A percentile compares a stretch with the other conserved stretches of the same genome.
phyloP scores from a whole-genome alignment of 2,113 vertebrate genomes.

The Willisornis vidua region DNA sequence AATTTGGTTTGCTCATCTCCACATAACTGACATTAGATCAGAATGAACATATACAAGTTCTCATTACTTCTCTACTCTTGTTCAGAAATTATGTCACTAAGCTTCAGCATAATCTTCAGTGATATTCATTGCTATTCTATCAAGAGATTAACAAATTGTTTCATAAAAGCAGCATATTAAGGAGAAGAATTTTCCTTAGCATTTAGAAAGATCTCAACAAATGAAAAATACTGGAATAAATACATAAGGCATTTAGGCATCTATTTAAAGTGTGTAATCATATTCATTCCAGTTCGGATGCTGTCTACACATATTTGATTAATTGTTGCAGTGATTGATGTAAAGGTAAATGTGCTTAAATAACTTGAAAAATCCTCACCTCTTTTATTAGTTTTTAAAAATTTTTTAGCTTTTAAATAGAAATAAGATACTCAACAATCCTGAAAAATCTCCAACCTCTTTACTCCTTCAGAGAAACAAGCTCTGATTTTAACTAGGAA shows the following conservation, averaged over 20 bases:
- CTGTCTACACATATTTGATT: neutral
- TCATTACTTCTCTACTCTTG: neutral
- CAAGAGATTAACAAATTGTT: neutral
- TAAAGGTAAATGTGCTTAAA: neutral
- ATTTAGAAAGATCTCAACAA: slow-evolving; percentile 36
- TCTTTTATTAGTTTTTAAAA: neutral
- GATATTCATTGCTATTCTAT: neutral
- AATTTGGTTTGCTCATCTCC: slow-evolving; percentile 13
- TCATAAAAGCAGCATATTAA: slow-evolving; percentile 34
- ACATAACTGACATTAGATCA: neutral
- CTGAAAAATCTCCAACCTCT: neutral
- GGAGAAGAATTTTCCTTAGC: slow-evolving; percentile 4
- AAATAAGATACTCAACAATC: neutral
- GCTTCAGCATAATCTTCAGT: slow-evolving; percentile 14
- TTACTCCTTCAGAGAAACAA: neutral
- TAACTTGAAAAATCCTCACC: neutral
- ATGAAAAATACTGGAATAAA: slow-evolving; percentile 38
- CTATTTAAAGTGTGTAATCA: neutral
- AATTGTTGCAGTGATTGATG: neutral
- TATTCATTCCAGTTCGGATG: slow-evolving; percentile 13
- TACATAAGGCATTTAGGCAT: slow-evolving; percentile 19
- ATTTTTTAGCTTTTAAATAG: neutral
- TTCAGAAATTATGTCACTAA: slow-evolving; percentile 11
- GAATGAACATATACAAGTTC: neutral
- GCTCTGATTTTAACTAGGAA: neutral